Evolutionary conservation across 2,888 invertebrate species (phyloP).

Genomic region (Eulithis testata): DNA sequence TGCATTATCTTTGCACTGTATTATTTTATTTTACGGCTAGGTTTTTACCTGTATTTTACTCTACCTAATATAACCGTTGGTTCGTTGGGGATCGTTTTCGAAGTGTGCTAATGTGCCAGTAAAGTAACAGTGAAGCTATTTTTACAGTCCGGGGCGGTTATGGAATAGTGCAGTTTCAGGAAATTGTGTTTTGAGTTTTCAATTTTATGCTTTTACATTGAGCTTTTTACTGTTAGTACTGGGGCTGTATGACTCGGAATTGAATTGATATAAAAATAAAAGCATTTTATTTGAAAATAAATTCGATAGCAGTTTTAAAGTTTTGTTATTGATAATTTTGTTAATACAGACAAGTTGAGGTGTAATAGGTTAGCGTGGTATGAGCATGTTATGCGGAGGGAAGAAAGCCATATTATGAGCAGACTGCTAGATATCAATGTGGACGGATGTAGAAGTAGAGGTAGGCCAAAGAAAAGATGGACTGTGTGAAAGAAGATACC

Average conservation of each 20-base stretch:
- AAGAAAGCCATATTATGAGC: too few relatives aligned
- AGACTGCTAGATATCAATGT: too few relatives aligned
- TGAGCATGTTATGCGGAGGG: too few relatives aligned
- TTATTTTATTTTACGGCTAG: slow-evolving; percentile 15
- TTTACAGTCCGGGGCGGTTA: slow-evolving; percentile 21
- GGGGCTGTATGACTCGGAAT: background rate
- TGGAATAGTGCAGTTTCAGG: slow-evolving; percentile 28
- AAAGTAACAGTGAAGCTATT: slow-evolving; percentile 21
- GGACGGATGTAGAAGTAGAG: too few relatives aligned
- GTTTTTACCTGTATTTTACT: slow-evolving; percentile 33
- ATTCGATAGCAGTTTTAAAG: background rate
- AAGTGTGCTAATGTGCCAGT: slow-evolving; percentile 26
- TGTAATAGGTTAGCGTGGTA: too few relatives aligned
- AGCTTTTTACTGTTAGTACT: slow-evolving; percentile 16
- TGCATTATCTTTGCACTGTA: slow-evolving; percentile 2
- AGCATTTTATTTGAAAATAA: background rate
- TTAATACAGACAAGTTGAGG: too few relatives aligned
- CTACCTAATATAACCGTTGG: slow-evolving; percentile 24
- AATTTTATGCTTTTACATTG: slow-evolving; percentile 19
- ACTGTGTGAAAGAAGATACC: too few relatives aligned
- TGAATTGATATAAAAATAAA: background rate
- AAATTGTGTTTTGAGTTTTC: slow-evolving; percentile 24
- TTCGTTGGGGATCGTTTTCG: slow-evolving; percentile 20
- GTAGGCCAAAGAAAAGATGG: too few relatives aligned
- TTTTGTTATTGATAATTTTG: too few relatives aligned